Conservation (phyloP, 2,888 invertebrate species). For the Scelioninae gen. 1 region DNA sequence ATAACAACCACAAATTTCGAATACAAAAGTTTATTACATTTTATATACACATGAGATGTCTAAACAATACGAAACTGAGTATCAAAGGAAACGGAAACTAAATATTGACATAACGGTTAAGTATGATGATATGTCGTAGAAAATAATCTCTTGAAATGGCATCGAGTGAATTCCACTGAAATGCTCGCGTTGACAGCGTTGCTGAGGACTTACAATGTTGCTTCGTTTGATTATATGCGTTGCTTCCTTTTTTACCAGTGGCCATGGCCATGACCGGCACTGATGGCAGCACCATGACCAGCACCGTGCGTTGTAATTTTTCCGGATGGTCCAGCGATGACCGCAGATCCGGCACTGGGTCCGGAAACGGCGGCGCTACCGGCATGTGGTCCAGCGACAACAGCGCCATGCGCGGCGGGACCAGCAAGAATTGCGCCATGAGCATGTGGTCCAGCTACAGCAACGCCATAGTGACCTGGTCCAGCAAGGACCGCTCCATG, state of each 20-base stretch:
- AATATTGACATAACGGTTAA: slow-evolving; percentile 50
- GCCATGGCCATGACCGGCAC: slow-evolving; percentile 78
- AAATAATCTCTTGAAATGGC: slow-evolving; percentile 15
- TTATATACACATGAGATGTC: slow-evolving; percentile 65
- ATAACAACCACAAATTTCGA: slow-evolving; percentile 7
- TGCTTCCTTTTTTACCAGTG: slow-evolving; percentile 71
- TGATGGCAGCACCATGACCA: slow-evolving; percentile 80
- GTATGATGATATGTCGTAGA: slow-evolving; percentile 15
- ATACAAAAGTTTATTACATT: slow-evolving; percentile 65
- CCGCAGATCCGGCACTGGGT: slow-evolving; percentile 80
- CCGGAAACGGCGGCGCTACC: slow-evolving; percentile 80
- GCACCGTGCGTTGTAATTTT: slow-evolving; percentile 82
- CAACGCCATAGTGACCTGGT: slow-evolving; percentile 58
- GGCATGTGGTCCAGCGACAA: slow-evolving; percentile 79
- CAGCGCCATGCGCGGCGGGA: slow-evolving; percentile 73
- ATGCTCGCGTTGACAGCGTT: slow-evolving; percentile 42
- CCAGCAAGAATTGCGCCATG: slow-evolving; percentile 76
- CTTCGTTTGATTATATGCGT: slow-evolving; percentile 22
- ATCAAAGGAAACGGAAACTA: slow-evolving; percentile 58
- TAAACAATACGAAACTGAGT: slow-evolving; percentile 55
- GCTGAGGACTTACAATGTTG: slow-evolving; percentile 49
- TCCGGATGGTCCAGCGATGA: slow-evolving; percentile 82
- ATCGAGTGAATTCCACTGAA: slow-evolving; percentile 11
- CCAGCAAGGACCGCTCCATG: slow-evolving; percentile 68
- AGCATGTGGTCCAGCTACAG: slow-evolving; percentile 71